Conservation (phyloP, 2,113 vertebrate genomes). For the Lepisosteus oculatus region DNA sequence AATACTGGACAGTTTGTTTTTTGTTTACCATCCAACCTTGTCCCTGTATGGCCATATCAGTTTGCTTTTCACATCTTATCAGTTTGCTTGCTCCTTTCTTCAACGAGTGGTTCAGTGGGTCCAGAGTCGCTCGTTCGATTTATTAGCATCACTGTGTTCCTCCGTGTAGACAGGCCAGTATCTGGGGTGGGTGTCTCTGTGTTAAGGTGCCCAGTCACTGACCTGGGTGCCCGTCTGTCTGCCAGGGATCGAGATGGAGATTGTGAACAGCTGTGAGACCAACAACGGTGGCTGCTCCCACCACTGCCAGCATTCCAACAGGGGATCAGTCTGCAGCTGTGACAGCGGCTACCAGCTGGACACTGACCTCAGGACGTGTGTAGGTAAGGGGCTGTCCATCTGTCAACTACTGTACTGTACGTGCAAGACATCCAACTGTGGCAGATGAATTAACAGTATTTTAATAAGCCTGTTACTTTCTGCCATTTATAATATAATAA, state of each 20-base stretch:
- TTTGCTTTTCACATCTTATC: too few relatives aligned
- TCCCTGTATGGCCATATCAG: too few relatives aligned
- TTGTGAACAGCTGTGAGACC: constrained; percentile 88
- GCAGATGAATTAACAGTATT: too few relatives aligned
- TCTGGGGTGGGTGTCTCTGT: constrained; percentile 1
- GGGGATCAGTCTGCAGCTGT: constrained; percentile 79
- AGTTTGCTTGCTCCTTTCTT: neutral
- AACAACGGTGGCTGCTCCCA: constrained; percentile 87
- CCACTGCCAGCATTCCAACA: constrained; percentile 76
- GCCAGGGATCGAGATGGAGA: constrained; percentile 94
- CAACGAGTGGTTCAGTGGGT: neutral
- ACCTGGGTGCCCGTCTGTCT: constrained; percentile 5
- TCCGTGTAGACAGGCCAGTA: constrained; percentile 3
- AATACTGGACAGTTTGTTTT: too few relatives aligned
- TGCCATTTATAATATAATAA: too few relatives aligned
- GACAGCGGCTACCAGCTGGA: constrained; percentile 76
- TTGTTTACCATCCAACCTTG: too few relatives aligned
- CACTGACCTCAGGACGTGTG: constrained; percentile 78
- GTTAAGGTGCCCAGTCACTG: neutral
- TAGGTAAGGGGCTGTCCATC: constrained; percentile 59
- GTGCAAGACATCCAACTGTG: too few relatives aligned
- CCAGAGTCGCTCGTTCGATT: too few relatives aligned
- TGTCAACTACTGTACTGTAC: too few relatives aligned
- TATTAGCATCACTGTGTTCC: neutral
- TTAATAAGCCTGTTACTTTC: too few relatives aligned